Percentiles rank a stretch among this genome's conserved stretches.
These are phyloP conservation scores for Leucophenga maculata DNA, from an alignment of 2,888 invertebrate species.

Conservation along the genomic window DNA sequence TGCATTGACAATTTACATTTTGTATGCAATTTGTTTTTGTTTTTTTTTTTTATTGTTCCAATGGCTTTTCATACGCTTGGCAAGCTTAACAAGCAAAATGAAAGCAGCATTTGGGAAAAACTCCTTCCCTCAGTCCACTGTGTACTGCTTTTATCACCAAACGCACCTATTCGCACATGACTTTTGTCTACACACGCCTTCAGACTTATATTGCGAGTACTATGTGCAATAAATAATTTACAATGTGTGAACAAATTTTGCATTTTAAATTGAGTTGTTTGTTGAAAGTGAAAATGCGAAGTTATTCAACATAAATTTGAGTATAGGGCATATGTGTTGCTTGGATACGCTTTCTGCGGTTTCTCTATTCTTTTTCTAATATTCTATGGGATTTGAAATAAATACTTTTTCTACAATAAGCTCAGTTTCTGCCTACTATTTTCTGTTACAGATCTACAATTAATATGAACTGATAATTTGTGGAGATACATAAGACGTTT, in stretches of 20 bases:
- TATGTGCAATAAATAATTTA: background rate
- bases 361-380: too few relatives aligned
- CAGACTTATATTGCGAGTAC: background rate
- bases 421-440: too few relatives aligned
- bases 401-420: too few relatives aligned
- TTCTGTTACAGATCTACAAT: too few relatives aligned
- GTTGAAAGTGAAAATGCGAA: too few relatives aligned
- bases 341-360: too few relatives aligned
- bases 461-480: too few relatives aligned
- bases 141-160: background rate
- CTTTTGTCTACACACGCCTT: background rate
- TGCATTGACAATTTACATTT: conserved; percentile 6
- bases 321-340: too few relatives aligned
- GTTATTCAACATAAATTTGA: too few relatives aligned
- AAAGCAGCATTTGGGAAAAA: background rate
- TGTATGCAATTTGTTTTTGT: background rate
- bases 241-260: conserved; percentile 12
- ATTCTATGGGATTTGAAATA: too few relatives aligned
- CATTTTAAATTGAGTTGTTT: conserved; percentile 11
- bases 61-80: background rate
- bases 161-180: too few relatives aligned
- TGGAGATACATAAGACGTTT: too few relatives aligned
- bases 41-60: background rate
- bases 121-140: background rate
- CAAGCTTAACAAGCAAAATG: background rate